Percentiles rank a stretch among this genome's conserved stretches.
Evolutionary conservation across 2,797 vertebrate species (phyloP).

Genomic region (Sebastes nivosus): DNA sequence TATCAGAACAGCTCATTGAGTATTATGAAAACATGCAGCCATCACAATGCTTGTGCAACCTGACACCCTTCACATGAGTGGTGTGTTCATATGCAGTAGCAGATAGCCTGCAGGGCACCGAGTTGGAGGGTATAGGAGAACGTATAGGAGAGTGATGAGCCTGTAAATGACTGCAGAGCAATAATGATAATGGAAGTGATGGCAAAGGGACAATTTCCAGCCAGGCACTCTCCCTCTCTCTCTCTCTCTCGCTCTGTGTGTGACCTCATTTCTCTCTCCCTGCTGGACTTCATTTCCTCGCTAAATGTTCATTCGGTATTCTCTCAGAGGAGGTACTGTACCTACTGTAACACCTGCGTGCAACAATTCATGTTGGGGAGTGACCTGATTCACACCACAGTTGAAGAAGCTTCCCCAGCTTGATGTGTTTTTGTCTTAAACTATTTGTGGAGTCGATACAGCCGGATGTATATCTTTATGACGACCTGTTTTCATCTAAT

Average conservation of each 20-base stretch:
- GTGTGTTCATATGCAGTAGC: constrained; percentile 17
- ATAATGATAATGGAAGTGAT: constrained; percentile 83
- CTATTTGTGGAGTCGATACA: not conserved
- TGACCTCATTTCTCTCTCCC: constrained; percentile 45
- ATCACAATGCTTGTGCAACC: not conserved
- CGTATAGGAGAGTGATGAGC: constrained; percentile 52
- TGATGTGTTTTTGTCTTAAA: not conserved
- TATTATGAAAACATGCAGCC: not conserved
- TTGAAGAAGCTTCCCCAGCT: not conserved
- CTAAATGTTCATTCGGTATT: constrained; percentile 3
- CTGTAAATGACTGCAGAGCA: constrained; percentile 76
- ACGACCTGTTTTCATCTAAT: not conserved
- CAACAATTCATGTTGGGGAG: not conserved
- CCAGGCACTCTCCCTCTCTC: constrained; percentile 32
- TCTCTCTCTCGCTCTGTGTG: not conserved
- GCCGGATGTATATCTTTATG: not conserved
- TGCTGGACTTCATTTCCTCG: constrained; percentile 18
- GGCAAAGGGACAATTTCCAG: constrained; percentile 77
- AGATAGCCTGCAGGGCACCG: constrained; percentile 10
- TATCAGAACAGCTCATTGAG: not conserved
- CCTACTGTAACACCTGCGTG: constrained; percentile 6
- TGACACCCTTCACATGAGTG: not conserved
- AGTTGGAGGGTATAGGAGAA: constrained; percentile 54
- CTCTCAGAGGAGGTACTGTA: not conserved
- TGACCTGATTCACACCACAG: not conserved